Conservation (phyloP, 1,140 invertebrate species). For the Lordiphosa mommai region DNA sequence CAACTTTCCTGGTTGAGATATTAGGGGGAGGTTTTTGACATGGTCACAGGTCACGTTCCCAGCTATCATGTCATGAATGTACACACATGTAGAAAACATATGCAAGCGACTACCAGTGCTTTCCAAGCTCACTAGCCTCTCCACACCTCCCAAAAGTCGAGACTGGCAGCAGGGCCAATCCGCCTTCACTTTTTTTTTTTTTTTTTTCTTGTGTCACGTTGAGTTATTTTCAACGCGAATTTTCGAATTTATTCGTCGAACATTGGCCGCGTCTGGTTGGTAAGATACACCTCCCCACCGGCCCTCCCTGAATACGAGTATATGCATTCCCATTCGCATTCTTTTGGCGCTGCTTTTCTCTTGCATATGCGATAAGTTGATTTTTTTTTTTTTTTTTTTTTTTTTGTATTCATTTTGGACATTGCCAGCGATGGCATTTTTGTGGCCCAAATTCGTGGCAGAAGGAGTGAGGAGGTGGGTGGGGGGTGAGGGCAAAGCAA, state of each 20-base stretch:
- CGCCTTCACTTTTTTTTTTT: constrained; percentile 31
- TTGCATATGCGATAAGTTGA: constrained; percentile 28
- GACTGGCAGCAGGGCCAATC: constrained; percentile 11
- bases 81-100: too few relatives aligned
- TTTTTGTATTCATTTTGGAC: constrained; percentile 44
- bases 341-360: constrained; percentile 38
- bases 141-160: too few relatives aligned
- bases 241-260: constrained; percentile 68
- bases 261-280: constrained; percentile 42
- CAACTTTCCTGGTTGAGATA: too few relatives aligned
- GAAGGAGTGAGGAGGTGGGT: not conserved
- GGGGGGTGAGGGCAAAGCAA: constrained; percentile 12
- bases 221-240: constrained; percentile 71
- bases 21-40: not conserved
- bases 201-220: constrained; percentile 52
- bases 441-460: constrained; percentile 68
- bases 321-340: constrained; percentile 63
- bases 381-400: constrained; percentile 41
- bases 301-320: constrained; percentile 18
- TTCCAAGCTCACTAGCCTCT: too few relatives aligned
- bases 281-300: not conserved
- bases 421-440: constrained; percentile 71
- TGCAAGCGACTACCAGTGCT: too few relatives aligned
- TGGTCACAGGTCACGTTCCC: constrained; percentile 15
- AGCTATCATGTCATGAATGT: not conserved